Conservation (phyloP, 2,797 vertebrate genomes). For the Pipistrellus kuhlii region DNA sequence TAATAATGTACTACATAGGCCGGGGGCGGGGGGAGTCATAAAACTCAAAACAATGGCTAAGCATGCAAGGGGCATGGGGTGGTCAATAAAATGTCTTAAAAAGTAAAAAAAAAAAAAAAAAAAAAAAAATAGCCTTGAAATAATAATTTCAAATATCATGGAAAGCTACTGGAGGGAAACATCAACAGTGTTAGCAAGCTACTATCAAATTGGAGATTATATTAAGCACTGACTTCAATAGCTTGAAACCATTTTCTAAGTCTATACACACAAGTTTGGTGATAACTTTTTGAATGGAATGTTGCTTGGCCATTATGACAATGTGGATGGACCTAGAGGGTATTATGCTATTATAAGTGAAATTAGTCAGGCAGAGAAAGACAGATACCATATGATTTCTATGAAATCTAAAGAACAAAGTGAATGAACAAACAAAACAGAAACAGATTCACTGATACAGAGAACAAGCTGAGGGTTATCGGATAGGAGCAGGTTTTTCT, state of each 20-base stretch:
- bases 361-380: not conserved
- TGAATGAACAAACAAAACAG: not conserved
- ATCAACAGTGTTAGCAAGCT: not conserved
- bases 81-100: not conserved
- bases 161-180: not conserved
- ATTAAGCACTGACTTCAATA: not conserved
- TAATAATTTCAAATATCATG: not conserved
- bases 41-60: not conserved
- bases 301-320: not conserved
- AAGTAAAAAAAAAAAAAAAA: constrained; percentile 21
- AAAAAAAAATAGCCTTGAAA: not conserved
- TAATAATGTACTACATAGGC: not conserved
- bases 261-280: not conserved
- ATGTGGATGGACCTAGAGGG: not conserved
- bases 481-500: not conserved
- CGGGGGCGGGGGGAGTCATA: not conserved
- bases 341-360: not conserved
- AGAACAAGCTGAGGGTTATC: not conserved
- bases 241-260: not conserved
- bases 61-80: not conserved
- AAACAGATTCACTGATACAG: not conserved
- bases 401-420: not conserved
- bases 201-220: not conserved
- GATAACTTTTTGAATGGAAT: not conserved
- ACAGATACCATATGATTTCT: no score